Evolutionary conservation across 1,140 invertebrate species (phyloP), one percentile per base, ranked within the genome.

Genomic region (Galendromus occidentalis): DNA sequence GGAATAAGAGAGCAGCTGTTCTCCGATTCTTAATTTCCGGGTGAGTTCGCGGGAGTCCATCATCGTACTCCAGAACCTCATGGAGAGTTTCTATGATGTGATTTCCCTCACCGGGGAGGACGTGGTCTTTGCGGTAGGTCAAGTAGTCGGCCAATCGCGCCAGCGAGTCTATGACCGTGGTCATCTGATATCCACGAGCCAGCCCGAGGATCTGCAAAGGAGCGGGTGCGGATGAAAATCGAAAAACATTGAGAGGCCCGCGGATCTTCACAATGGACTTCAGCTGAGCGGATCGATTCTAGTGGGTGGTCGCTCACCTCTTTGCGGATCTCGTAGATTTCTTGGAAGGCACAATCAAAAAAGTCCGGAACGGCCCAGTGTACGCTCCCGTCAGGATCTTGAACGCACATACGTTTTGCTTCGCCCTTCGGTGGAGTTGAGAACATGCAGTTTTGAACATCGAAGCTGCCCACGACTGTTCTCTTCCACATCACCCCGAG

Each of bases 21-120:
- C 25, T 59, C 51, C 51, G 25, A 4, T 59, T 33, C 25, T 29
- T 17, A 14, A 25, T 17, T 59, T 59, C 51, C 9, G 51, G 51
- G 20, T 59, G 51, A 29, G 25, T 14, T 2, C 14, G 12, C 9
- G 25, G 14, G 14, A 59, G 51, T 17, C 51, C 51, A 17, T 59
- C 51, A 6, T 59, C 51, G 22, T 59, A 59, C 25, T 59, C 51
- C 25, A 59, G 20, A 18, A 59, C 33, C 25, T 59, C 51, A 9
- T 59, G 51, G 25, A 59, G 51, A 59, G 51, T 59, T 9, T 59
- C 51, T 33, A 59, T 59, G 22, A 59, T 59, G 9, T 59, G 51
- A 22, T 59, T 59, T 17, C 51, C 51, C 20, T 59, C 51, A 29
- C 51, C 51, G 2, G 51, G 51, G 9, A 59, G 51, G 14, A 59